Evolutionary conservation across 23 tunicate species (phyloP).

Genomic region (Corella eumyota): DNA sequence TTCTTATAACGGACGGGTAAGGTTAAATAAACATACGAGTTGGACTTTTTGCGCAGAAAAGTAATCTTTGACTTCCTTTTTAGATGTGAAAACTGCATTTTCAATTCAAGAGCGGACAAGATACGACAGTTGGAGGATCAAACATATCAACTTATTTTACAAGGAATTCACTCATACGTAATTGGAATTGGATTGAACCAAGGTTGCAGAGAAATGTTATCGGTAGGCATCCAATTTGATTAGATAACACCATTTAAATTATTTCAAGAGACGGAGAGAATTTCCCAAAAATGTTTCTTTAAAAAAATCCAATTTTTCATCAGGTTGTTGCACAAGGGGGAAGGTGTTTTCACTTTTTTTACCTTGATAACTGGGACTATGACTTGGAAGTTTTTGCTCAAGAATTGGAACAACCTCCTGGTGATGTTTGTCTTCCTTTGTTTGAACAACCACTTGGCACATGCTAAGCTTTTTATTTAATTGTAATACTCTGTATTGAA

Average conservation of each 20-base stretch:
- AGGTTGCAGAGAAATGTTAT: constrained; percentile 17
- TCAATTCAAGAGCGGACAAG: constrained; percentile 1
- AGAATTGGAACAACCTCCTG: constrained; percentile 28
- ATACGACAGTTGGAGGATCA: neutral
- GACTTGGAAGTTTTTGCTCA: constrained; percentile 23
- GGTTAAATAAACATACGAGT: neutral
- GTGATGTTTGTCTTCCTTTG: constrained; percentile 13
- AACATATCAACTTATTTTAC: neutral
- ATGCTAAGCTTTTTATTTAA: neutral
- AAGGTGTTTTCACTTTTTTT: constrained; percentile 53
- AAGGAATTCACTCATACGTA: constrained; percentile 27
- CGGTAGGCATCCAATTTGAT: constrained; percentile 2
- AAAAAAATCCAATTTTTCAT: no score
- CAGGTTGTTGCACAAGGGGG: constrained; percentile 62
- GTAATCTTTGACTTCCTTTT: neutral
- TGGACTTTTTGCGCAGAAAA: neutral
- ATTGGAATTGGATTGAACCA: constrained; percentile 39
- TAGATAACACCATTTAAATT: neutral
- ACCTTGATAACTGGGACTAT: constrained; percentile 23
- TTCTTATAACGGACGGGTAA: constrained; percentile 12
- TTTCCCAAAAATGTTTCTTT: no score
- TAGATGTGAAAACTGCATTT: constrained; percentile 41
- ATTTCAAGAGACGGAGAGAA: no score
- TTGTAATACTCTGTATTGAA: no score
- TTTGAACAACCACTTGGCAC: constrained; percentile 28